Evolutionary conservation across 1,140 invertebrate genomes (phyloP), one percentile per base, ranked within the genome.

Genomic region (Drosophila eugracilis): DNA sequence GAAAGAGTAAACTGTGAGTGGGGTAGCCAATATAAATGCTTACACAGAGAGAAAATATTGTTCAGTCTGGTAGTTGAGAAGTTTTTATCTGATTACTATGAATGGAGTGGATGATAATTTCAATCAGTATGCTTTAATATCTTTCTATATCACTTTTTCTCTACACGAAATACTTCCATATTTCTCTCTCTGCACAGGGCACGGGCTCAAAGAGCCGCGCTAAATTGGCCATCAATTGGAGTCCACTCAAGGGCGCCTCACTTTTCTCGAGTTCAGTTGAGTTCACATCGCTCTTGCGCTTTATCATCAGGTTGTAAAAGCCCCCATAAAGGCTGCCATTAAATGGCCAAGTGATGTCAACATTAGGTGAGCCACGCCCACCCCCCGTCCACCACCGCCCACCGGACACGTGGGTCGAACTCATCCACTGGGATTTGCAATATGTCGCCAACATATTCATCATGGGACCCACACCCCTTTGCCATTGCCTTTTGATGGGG

Each of bases 331-430:
- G 71, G 57, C 53, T 34, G 71, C 53, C 77, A 79, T 79, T 70
- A 79, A 79, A 80, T 75, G 77, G 53, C 42, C 71, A 75, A 88
- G 83, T 83, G 83, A 86, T 83, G 83, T 86, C 81, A 81, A 88
- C 73, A 76, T 81, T 81, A 88, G 77, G 49, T 50, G 28, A 14
- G 44, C 42, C 69, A 67, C 62, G 65, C 75, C 83, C 69, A 70
- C 36, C 7, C 15, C 17, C 34, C 32, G 9, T 17, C 19, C 7
- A 21, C 19, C 9, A 5, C 7, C 34, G 4, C 2, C 4, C 52
- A 28, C 4, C 17, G 15, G 26, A 48, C 57, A 74, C 34, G 42
- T 73, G 48, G 48, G 34, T 73, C 48, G 71, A 63, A 63, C 34
- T 66, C 41, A 88, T 86, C 83, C 81, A 34, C 73, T 53, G 83